These are phyloP conservation scores for Myotis vivesi DNA, from an alignment of 2,797 vertebrate genomes.

Conservation along the genomic window DNA sequence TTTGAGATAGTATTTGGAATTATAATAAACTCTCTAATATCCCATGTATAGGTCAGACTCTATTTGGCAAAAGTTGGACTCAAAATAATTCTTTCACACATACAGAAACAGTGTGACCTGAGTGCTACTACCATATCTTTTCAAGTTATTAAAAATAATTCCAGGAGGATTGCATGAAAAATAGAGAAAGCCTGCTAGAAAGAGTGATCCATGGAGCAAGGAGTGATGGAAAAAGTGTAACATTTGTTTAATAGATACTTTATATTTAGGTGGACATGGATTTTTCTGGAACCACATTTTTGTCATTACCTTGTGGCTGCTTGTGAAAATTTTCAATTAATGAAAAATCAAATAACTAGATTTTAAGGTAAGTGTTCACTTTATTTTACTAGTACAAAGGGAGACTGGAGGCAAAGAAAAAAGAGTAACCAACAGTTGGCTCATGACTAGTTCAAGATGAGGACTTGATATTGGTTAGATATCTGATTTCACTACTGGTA, in stretches of 20 bases:
- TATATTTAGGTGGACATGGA: background rate
- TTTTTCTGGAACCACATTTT: background rate
- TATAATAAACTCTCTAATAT: background rate
- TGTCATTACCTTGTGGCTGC: background rate
- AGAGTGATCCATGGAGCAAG: background rate
- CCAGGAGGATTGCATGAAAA: background rate
- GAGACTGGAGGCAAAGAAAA: background rate
- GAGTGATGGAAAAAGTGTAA: background rate
- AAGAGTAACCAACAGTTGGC: background rate
- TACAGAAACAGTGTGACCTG: background rate
- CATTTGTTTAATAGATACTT: background rate
- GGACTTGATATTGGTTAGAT: background rate
- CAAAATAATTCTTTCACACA: background rate
- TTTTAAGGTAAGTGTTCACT: background rate
- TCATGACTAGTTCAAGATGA: background rate
- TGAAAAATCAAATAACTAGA: constrained; percentile 5
- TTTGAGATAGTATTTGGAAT: background rate
- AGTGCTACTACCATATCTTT: background rate
- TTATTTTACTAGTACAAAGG: background rate
- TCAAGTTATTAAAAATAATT: background rate
- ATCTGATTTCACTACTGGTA: background rate
- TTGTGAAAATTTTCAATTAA: constrained; percentile 13
- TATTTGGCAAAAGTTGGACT: background rate
- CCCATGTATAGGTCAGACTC: background rate
- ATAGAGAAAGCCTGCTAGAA: background rate